phyloP scores from a whole-genome alignment of 1,140 invertebrate species.

The Drosophila sturtevanti region DNA sequence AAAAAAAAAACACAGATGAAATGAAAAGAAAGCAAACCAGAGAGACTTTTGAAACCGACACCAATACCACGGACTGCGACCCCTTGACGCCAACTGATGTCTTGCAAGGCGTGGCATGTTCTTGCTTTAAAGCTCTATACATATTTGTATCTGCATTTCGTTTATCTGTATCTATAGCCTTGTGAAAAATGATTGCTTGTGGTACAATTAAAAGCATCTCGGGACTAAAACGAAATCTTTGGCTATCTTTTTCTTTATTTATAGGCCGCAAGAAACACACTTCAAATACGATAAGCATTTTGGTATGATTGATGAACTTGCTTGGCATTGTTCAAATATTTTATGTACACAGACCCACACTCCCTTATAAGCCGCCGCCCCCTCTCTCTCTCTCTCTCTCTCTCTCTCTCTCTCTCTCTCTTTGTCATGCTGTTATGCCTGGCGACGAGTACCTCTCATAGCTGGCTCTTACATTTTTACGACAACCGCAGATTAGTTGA shows the following conservation, averaged over 20 bases:
- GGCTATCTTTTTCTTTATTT: slow-evolving; percentile 47
- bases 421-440: neutral
- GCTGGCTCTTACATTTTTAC: slow-evolving; percentile 55
- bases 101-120: slow-evolving; percentile 20
- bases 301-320: slow-evolving; percentile 25
- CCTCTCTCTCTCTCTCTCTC: neutral
- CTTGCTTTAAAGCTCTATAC: slow-evolving; percentile 64
- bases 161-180: slow-evolving; percentile 5
- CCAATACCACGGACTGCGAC: slow-evolving; percentile 38
- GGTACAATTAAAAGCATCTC: slow-evolving; percentile 63
- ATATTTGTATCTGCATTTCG: neutral
- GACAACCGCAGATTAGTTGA: slow-evolving; percentile 76
- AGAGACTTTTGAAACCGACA: no score
- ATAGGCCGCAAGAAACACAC: slow-evolving; percentile 29
- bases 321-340: slow-evolving; percentile 18
- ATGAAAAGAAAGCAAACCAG: neutral
- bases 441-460: neutral
- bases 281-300: slow-evolving; percentile 13
- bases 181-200: slow-evolving; percentile 62
- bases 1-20: slow-evolving; percentile 16
- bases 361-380: neutral
- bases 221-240: neutral
- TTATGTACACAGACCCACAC: neutral
- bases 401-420: neutral
- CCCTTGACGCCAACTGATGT: slow-evolving; percentile 50